These are phyloP conservation scores for Oegoconia quadripuncta DNA, from an alignment of 2,888 invertebrate species.

Conservation along the genomic window DNA sequence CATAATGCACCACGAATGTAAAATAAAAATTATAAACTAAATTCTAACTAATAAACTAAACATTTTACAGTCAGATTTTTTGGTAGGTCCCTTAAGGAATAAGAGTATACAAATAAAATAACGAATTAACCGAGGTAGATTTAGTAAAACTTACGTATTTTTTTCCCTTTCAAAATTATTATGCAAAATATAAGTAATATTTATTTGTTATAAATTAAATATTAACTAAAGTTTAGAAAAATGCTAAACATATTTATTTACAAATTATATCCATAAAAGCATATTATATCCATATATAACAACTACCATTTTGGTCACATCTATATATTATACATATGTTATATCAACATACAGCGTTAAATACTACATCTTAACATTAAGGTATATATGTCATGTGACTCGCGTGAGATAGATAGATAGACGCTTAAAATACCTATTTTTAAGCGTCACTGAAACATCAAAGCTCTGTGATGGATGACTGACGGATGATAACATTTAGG, in stretches of 20 bases:
- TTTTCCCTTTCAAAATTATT: background rate
- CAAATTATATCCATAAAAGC: too few species aligned
- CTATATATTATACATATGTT: background rate
- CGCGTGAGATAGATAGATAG: too few species aligned
- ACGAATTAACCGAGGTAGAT: constrained; percentile 55
- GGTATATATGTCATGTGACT: too few species aligned
- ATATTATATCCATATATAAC: background rate
- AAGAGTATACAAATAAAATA: constrained; percentile 1
- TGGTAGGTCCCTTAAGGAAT: constrained; percentile 52
- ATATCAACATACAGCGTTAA: too few species aligned
- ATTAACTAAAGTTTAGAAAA: background rate
- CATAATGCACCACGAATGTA: constrained; percentile 12
- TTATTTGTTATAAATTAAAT: background rate
- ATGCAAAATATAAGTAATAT: background rate
- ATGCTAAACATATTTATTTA: too few species aligned
- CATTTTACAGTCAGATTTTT: constrained; percentile 60
- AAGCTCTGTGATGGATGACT: too few species aligned
- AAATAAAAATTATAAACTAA: constrained; percentile 30
- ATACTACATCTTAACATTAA: too few species aligned
- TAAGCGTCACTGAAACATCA: too few species aligned
- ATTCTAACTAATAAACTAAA: constrained; percentile 34
- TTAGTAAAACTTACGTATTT: background rate
- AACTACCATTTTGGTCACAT: background rate
- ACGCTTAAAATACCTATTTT: too few species aligned
- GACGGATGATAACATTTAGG: too few species aligned